Conservation (phyloP, 2,113 vertebrate species). For the Platysteira castanea region DNA sequence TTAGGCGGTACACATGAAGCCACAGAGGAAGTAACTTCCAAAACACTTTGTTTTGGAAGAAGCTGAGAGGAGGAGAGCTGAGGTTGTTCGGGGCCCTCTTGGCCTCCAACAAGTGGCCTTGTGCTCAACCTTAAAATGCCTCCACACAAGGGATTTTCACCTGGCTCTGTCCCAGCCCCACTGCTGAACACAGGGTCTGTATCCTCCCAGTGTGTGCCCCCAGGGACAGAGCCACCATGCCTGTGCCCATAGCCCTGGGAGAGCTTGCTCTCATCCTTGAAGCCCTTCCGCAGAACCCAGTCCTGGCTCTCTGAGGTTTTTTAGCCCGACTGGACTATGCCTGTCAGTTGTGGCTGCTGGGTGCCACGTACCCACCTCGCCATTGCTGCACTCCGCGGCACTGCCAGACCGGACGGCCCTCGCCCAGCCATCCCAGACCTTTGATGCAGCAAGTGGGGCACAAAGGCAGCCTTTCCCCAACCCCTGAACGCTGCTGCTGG, state of each 20-base stretch:
- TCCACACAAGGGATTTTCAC: neutral
- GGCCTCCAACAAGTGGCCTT: neutral
- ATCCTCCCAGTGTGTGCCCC: accelerated
- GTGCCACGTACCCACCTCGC: neutral
- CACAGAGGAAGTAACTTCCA: neutral
- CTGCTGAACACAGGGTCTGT: neutral
- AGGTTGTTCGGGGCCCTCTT: accelerated
- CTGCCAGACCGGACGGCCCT: accelerated
- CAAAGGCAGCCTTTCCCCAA: neutral
- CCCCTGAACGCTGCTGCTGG: neutral
- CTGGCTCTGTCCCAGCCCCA: neutral
- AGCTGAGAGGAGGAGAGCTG: neutral
- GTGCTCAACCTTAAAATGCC: neutral
- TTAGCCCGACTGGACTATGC: accelerated
- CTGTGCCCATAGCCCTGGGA: neutral
- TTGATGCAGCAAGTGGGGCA: neutral
- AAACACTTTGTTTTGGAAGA: neutral
- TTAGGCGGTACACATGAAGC: accelerated
- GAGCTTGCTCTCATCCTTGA: neutral
- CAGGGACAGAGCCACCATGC: neutral
- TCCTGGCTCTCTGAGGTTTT: neutral
- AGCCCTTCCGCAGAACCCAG: neutral
- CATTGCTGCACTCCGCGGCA: accelerated
- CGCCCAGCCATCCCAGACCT: accelerated
- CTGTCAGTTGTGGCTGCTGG: neutral